phyloP scores from a whole-genome alignment of 2,888 invertebrate species.

The Rhopalosiphum nymphaeae region DNA sequence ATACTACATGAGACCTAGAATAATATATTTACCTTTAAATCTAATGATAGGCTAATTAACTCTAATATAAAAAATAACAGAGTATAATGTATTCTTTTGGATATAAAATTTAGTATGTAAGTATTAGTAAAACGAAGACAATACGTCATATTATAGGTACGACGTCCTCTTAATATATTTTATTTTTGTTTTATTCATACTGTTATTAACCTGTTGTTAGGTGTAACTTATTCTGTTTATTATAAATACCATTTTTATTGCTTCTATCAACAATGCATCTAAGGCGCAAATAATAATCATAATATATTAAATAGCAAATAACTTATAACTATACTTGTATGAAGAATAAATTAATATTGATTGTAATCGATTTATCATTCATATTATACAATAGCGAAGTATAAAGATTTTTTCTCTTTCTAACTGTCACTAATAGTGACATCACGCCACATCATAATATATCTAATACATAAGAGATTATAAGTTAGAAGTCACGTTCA shows the following conservation, averaged over 20 bases:
- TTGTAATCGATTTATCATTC: constrained; percentile 6
- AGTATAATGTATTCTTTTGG: no score
- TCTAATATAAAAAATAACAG: no score
- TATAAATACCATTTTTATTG: not conserved
- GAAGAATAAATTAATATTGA: not conserved
- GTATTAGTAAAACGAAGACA: not conserved
- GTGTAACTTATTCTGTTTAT: not conserved
- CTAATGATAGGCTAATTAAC: no score
- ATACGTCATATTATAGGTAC: not conserved
- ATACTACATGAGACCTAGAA: no score
- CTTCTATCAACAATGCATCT: not conserved
- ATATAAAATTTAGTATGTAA: no score
- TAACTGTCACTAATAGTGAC: constrained; percentile 35
- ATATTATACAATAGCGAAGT: not conserved
- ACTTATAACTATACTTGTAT: not conserved
- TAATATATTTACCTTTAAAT: no score
- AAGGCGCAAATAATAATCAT: not conserved
- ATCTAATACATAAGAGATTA: constrained; percentile 37
- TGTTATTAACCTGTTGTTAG: no score
- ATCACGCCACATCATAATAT: constrained; percentile 24
- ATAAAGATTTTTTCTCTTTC: constrained; percentile 18
- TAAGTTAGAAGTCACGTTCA: constrained; percentile 57
- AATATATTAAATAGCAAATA: not conserved
- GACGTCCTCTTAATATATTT: not conserved
- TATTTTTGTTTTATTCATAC: not conserved